phyloP scores from a whole-genome alignment of 2,888 invertebrate genomes.

The Vanessa cardui region DNA sequence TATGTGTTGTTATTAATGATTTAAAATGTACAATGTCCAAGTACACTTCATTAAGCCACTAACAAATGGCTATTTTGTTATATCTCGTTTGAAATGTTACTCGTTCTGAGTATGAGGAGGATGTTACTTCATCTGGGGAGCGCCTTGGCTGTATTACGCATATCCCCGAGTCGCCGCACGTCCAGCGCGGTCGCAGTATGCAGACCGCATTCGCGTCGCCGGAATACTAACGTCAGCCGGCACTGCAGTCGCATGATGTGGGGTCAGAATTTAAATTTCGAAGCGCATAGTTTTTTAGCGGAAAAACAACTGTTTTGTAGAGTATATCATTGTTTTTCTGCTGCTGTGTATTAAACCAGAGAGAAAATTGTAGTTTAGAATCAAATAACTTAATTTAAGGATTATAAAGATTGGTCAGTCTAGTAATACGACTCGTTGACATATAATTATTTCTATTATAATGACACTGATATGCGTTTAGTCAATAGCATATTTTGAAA shows the following conservation, averaged over 20 bases:
- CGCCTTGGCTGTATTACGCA: slow-evolving; percentile 19
- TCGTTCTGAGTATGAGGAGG: slow-evolving; percentile 11
- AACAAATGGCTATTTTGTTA: neutral
- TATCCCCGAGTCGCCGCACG: slow-evolving; percentile 21
- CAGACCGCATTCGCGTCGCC: slow-evolving; percentile 20
- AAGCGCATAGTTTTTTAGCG: neutral
- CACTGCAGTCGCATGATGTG: neutral
- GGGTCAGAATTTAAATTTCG: slow-evolving; percentile 3
- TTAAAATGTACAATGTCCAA: too few species aligned
- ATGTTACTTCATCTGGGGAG: slow-evolving; percentile 11
- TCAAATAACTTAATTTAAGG: too few species aligned
- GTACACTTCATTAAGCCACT: neutral
- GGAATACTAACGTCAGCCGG: slow-evolving; percentile 18
- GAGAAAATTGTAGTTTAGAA: too few species aligned
- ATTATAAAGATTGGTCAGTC: too few species aligned
- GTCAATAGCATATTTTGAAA: too few species aligned
- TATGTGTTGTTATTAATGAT: neutral
- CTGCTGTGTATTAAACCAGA: too few species aligned
- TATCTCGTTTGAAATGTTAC: neutral
- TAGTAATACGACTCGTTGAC: too few species aligned
- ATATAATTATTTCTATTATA: too few species aligned
- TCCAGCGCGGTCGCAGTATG: slow-evolving; percentile 15
- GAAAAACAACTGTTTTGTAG: neutral
- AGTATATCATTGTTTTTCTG: too few species aligned
- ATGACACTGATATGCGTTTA: too few species aligned